Evolutionary conservation across 2,113 vertebrate genomes (phyloP).

Genomic region (Otolemur garnettii): DNA sequence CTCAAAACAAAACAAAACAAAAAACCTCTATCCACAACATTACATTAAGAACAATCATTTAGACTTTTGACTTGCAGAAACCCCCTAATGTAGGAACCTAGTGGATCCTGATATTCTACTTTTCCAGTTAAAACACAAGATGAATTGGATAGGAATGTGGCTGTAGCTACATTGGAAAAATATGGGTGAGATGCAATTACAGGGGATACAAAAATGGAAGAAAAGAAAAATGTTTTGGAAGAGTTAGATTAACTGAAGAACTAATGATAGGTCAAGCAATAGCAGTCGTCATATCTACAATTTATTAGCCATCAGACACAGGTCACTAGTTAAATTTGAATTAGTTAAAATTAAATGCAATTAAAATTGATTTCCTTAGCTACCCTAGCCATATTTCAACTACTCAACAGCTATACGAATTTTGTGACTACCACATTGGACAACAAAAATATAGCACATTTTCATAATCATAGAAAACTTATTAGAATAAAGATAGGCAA

Average conservation of each 20-base stretch:
- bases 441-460: neutral
- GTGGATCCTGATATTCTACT: neutral
- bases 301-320: neutral
- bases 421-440: neutral
- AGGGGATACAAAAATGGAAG: neutral
- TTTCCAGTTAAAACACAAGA: neutral
- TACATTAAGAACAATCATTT: neutral
- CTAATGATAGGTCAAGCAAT: neutral
- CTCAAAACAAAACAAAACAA: neutral
- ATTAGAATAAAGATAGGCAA: neutral
- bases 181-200: neutral
- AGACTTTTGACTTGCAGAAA: neutral
- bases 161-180: neutral
- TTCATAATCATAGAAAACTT: neutral
- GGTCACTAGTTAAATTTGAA: neutral
- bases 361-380: neutral
- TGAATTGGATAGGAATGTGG: neutral
- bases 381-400: neutral
- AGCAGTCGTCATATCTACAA: neutral
- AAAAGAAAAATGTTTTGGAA: neutral
- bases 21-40: neutral
- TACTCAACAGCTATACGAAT: neutral
- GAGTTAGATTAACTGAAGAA: neutral
- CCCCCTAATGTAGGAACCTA: neutral
- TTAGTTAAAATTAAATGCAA: neutral